Conservation (phyloP, 2,113 vertebrate genomes). For the Trochalopteron elliotii region DNA sequence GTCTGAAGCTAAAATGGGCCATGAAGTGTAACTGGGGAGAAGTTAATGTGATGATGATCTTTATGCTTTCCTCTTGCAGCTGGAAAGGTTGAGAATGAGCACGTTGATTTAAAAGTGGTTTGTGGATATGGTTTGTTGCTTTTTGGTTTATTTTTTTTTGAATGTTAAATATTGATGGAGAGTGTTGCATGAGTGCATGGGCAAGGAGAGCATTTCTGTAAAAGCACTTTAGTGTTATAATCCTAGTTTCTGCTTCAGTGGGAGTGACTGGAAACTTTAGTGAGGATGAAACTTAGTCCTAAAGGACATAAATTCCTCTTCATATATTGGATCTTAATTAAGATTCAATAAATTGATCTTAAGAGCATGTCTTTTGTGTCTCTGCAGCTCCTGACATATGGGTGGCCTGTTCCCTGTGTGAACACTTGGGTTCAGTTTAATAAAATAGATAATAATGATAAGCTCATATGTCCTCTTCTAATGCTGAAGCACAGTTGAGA, state of each 20-base stretch:
- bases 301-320: not conserved
- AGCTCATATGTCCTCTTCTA: not conserved
- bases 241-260: not conserved
- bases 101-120: not conserved
- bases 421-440: not conserved
- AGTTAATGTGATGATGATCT: not conserved
- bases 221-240: not conserved
- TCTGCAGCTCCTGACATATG: not conserved
- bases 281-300: not conserved
- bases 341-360: not conserved
- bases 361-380: not conserved
- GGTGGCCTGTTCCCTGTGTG: not conserved
- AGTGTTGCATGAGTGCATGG: not conserved
- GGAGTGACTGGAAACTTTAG: not conserved
- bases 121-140: not conserved
- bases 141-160: not conserved
- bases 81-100: not conserved
- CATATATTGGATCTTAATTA: not conserved
- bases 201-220: not conserved
- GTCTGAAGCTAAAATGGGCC: conserved; percentile 9
- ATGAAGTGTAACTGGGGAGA: not conserved
- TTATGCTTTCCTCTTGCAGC: not conserved
- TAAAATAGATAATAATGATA: not conserved
- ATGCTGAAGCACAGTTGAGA: not conserved
- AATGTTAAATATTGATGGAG: not conserved